These are phyloP conservation scores for Drosophila pegasa DNA, from an alignment of 2,888 invertebrate genomes.

Conservation along the genomic window DNA sequence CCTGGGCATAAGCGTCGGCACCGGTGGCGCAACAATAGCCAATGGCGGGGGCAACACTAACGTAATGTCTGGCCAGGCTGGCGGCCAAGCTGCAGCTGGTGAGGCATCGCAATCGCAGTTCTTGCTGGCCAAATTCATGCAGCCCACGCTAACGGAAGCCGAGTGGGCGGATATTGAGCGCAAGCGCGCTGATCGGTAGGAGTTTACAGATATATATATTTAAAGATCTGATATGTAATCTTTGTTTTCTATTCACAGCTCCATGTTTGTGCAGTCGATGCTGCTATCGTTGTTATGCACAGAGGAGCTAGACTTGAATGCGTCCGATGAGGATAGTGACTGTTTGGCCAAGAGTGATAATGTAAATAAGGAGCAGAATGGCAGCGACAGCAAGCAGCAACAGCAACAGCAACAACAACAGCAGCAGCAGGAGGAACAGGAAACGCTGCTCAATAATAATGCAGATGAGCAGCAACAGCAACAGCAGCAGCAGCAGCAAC, in stretches of 20 bases:
- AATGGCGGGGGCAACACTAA: conserved; percentile 62
- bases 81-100: conserved; percentile 57
- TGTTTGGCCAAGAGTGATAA: conserved; percentile 83
- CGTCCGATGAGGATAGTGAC: conserved; percentile 58
- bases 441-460: conserved; percentile 83
- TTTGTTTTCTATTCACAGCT: conserved; percentile 65
- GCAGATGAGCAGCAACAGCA: conserved; percentile 74
- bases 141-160: conserved; percentile 86
- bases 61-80: conserved; percentile 50
- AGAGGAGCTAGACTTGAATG: conserved; percentile 64
- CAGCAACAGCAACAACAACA: conserved; percentile 61
- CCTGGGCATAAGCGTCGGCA: conserved; percentile 76
- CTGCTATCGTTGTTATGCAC: conserved; percentile 86
- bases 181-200: conserved; percentile 87
- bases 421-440: conserved; percentile 65
- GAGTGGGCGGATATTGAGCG: conserved; percentile 86
- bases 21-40: conserved; percentile 64
- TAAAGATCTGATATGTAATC: not conserved
- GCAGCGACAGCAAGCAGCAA: conserved; percentile 48
- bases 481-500: conserved; percentile 67
- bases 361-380: conserved; percentile 83
- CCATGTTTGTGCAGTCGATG: conserved; percentile 89
- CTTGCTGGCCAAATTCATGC: conserved; percentile 86
- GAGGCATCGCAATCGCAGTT: conserved; percentile 81
- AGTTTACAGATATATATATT: not conserved